Base-by-base conservation (phyloP, 2,888 invertebrate genomes). In the Tipula lateralis region DNA sequence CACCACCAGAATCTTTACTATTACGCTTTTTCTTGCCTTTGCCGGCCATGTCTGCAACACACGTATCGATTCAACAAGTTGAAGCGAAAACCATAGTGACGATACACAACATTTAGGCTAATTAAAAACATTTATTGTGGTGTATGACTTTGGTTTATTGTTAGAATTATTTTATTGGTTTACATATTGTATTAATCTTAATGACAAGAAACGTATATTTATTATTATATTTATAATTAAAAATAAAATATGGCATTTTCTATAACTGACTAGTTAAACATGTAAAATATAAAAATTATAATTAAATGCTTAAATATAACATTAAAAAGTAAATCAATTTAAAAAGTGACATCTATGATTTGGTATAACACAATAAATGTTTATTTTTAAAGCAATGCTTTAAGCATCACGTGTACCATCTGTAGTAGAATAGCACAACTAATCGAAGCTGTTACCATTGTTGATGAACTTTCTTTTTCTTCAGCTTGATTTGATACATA, bases 21-120 rank as follows among this genome's bases (percentile, higher is more conserved):
- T 92, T 93, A 16, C 92, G 91, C 87, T 92, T 93, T 87, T 91
- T 91, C 86, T 91, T 91, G 24, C 90, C 90, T 88, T 92, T 92
- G 2, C 89, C 90, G 50, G 88, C 90, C 92, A 90, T 91, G 2
- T 66, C 66, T 9, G 9, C 2, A 44, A 2, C n/a, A 44, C n/a
- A 44, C 4, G n/a, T 66, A 66, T 66, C 24, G 66, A 66, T 66
- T 66, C 66, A 66, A 66, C 66, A 66, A 66, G 44, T 44, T 44
- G 1, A n/a, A n/a, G 9, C 32, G 3, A 50, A 16, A 6, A 2
- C 24, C 66, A 24, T 24, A 9, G 12, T 24, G 24, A 66, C 66
- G 7, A 24, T 24, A 66, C 1, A 12, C 66, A 66, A 24, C 66
- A 66, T 66, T 66, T 9, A 66, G 66, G 66, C 24, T 19, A 12